These are phyloP conservation scores for Frankliniella fusca DNA, from an alignment of 2,888 invertebrate genomes.

Conservation along the genomic window DNA sequence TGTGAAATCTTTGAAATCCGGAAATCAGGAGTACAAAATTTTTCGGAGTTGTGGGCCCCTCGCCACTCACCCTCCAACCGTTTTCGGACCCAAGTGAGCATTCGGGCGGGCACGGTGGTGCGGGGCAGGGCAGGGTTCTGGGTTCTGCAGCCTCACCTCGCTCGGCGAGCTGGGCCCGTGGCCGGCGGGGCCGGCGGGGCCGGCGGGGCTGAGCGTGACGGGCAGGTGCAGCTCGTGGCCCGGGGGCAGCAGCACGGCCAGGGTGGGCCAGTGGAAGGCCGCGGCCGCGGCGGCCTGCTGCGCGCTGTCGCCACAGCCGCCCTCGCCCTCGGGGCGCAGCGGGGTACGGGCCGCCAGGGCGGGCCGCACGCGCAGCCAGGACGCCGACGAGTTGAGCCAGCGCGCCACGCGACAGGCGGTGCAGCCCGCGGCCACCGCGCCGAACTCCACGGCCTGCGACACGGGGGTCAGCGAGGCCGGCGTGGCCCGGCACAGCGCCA, in stretches of 20 bases:
- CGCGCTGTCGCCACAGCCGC: background rate
- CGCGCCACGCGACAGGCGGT: background rate
- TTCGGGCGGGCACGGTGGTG: too few species aligned
- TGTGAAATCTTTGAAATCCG: too few species aligned
- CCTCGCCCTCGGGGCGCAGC: background rate
- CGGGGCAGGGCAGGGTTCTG: too few species aligned
- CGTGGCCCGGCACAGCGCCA: conserved; percentile 1
- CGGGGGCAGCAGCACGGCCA: background rate
- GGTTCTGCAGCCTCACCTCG: too few species aligned
- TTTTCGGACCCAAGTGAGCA: too few species aligned
- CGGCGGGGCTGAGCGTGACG: background rate
- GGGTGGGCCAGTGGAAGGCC: background rate
- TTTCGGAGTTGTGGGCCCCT: too few species aligned
- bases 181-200: background rate
- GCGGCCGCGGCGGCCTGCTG: background rate
- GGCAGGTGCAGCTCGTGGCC: background rate
- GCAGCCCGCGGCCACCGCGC: background rate
- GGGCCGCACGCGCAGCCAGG: conserved; percentile 10
- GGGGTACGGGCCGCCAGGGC: background rate
- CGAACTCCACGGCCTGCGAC: conserved; percentile 17
- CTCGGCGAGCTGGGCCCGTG: too few species aligned
- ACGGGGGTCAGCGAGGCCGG: conserved; percentile 8
- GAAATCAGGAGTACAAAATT: too few species aligned
- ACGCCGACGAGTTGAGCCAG: conserved; percentile 11
- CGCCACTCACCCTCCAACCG: too few species aligned